Base-by-base conservation (phyloP, 1,140 invertebrate genomes). In the Ostrea edulis region DNA sequence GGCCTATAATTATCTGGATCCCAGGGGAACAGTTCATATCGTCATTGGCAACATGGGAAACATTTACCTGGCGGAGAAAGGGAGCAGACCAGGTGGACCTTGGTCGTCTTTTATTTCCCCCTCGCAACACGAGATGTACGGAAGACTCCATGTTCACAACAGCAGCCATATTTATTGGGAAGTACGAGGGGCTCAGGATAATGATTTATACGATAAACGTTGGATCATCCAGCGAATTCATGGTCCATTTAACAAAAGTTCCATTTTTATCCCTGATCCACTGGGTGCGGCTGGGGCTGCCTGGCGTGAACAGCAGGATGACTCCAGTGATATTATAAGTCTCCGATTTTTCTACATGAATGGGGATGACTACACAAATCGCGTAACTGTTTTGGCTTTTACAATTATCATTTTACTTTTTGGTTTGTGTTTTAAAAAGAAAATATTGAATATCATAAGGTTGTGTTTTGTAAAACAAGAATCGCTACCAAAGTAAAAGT, bases 121-220 rank as follows among this genome's bases (percentile, higher is more conserved):
- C 11, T 86, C 77, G 12, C 83, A 89, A 2, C 92, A 91, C 81
- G 93, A 94, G 85, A 87, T 92, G 0, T 99, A 98, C 94, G 97
- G 97, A 0, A 95, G 97, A 88, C 94, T 99, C 93, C 96, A 96
- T 90, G 97, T 97, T 0, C 95, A 96, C 91, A 99, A 99, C 94
- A 95, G 93, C 29, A 97, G 98, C 11, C 98, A 99, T 95, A 93
- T 99, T 7, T 96, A 98, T 93, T 95, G 99, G 90, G 97, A 99
- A 95, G 98, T 99, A 96, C 96, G 98, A 68, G 98, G 97, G 5
- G 92, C 91, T 14, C 65, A 65, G 29, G 92, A 92, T 82, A 93
- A 93, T 86, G 90, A 91, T 82, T 86, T 90, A 58, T 87, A 93
- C 12, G 93, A 94, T 71, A 91, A 86, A 52, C 89, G 92, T 35